Evolutionary conservation across 2,113 vertebrate genomes (phyloP), one percentile per base, ranked within the genome.

Genomic region (Heterochromis multidens): DNA sequence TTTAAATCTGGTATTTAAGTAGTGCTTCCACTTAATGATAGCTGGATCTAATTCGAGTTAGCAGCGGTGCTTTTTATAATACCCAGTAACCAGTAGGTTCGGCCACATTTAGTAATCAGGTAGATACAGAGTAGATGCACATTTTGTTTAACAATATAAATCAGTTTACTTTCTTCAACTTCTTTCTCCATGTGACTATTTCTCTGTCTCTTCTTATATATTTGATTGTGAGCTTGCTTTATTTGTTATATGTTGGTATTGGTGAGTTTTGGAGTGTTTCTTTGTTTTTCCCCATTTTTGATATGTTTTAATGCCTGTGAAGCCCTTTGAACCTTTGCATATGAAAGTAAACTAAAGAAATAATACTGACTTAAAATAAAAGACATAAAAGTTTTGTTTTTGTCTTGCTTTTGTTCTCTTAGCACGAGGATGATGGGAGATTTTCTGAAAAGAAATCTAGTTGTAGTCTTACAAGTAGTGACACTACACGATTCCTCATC

Each of bases 321-420:
- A 40, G 23, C 13, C 33, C 33, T 37, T 65, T 37, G n/a, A 37
- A 63, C n/a, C 35, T 23, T 23, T 63, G 16, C 29, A 2, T 37
- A 2, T 65, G 14, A 40, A 11, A 9, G 3, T 13, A 11, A 11
- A 11, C 40, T 67, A 0, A 13, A 23, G 0, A n/a, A 35, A 40
- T 23, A 40, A 5, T 40, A 65, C 21, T 16, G 35, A 40, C 61
- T 25, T 67, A n/a, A n/a, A n/a, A n/a, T n/a, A n/a, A n/a, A n/a
- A n/a, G n/a, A n/a, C n/a, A n/a, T n/a, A n/a, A n/a, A n/a, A n/a
- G n/a, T n/a, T n/a, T n/a, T n/a, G n/a, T n/a, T n/a, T n/a, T n/a
- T n/a, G n/a, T n/a, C n/a, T n/a, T n/a, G n/a, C n/a, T n/a, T n/a
- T n/a, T n/a, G n/a, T n/a, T n/a, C n/a, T n/a, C n/a, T n/a, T n/a